Evolutionary conservation across 2,113 vertebrate species (phyloP).

Genomic region (Neopipo cinnamomea): DNA sequence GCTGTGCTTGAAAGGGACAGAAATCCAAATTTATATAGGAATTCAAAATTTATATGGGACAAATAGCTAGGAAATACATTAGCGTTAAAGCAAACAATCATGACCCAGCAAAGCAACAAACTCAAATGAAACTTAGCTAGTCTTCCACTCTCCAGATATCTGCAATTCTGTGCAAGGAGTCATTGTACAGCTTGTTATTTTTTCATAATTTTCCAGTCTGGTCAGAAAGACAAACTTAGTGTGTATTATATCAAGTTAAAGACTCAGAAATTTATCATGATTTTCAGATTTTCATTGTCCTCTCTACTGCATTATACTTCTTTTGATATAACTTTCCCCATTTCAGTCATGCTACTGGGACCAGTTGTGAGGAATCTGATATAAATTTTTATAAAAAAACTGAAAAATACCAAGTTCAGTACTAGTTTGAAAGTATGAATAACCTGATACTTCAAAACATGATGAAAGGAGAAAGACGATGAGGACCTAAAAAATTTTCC

Average conservation of each 20-base stretch:
- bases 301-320: not conserved
- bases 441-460: not conserved
- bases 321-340: not conserved
- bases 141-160: not conserved
- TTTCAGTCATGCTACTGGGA: not conserved
- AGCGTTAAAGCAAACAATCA: not conserved
- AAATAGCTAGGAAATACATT: not conserved
- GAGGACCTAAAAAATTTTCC: not conserved
- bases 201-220: not conserved
- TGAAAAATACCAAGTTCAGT: not conserved
- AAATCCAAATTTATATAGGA: too few relatives aligned
- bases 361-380: not conserved
- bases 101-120: not conserved
- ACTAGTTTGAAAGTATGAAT: not conserved
- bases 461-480: not conserved
- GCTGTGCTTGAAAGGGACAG: not conserved
- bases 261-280: not conserved
- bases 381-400: not conserved
- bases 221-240: not conserved
- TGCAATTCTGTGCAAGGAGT: not conserved
- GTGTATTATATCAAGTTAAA: not conserved
- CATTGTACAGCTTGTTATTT: not conserved
- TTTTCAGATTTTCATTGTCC: not conserved
- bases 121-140: not conserved
- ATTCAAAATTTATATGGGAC: too few relatives aligned